A percentile compares a stretch with the other conserved stretches of the same genome.
phyloP scores from a whole-genome alignment of 2,113 vertebrate species.

The Pterocles burchelli region DNA sequence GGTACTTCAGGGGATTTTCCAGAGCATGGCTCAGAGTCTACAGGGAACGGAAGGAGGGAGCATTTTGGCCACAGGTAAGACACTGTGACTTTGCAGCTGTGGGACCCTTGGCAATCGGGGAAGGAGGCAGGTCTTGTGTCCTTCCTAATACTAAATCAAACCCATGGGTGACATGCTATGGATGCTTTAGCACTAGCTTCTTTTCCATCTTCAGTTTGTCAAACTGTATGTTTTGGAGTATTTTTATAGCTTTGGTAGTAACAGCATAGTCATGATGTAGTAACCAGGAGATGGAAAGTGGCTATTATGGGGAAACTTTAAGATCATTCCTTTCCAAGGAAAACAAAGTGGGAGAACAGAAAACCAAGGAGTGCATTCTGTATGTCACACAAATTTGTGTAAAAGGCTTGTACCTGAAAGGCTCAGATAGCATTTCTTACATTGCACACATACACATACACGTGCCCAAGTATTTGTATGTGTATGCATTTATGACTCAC shows the following conservation, averaged over 20 bases:
- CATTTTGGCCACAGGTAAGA: neutral
- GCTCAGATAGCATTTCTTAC: neutral
- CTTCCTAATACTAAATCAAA: neutral
- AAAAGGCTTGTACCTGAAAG: neutral
- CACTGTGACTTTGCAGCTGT: neutral
- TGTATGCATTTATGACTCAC: neutral
- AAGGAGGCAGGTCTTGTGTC: accelerated
- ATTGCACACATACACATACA: neutral
- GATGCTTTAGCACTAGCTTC: neutral
- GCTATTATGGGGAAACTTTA: neutral
- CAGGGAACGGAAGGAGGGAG: neutral
- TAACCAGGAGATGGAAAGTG: neutral
- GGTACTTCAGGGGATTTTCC: neutral
- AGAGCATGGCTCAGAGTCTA: neutral
- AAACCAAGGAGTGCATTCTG: neutral
- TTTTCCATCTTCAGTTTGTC: neutral
- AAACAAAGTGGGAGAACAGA: neutral
- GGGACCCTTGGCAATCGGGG: neutral
- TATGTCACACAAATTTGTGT: neutral
- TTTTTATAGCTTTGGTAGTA: neutral
- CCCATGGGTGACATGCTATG: neutral
- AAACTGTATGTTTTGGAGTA: neutral
- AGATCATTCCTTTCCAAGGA: neutral
- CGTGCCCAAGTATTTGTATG: neutral
- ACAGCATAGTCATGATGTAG: accelerated